Evolutionary conservation across 1,140 invertebrate genomes (phyloP).

Genomic region (Drosophila bifasciata): DNA sequence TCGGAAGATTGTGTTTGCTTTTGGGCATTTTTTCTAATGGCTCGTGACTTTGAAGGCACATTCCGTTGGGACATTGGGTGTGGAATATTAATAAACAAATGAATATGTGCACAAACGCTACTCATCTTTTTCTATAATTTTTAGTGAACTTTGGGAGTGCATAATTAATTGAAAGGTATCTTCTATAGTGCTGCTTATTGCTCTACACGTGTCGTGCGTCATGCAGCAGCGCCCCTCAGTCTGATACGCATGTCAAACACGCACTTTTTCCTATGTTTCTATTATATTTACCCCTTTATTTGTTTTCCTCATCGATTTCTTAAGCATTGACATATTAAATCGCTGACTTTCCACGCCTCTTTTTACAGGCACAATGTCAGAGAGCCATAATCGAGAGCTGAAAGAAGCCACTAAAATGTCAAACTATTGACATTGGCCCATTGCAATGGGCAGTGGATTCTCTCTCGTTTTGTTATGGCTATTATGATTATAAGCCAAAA

Average conservation of each 20-base stretch:
- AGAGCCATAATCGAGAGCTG: constrained; percentile 7
- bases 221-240: too few relatives aligned
- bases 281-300: not conserved
- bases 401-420: constrained; percentile 69
- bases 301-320: constrained; percentile 31
- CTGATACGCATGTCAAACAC: constrained; percentile 4
- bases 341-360: constrained; percentile 39
- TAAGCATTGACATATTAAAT: constrained; percentile 68
- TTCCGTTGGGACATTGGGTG: too few relatives aligned
- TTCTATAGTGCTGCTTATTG: too few relatives aligned
- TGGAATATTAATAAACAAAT: too few relatives aligned
- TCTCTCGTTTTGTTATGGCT: constrained; percentile 36
- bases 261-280: not conserved
- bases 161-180: too few relatives aligned
- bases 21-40: constrained; percentile 34
- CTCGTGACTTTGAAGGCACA: not conserved
- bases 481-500: constrained; percentile 68
- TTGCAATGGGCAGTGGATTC: constrained; percentile 32
- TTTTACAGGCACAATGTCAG: constrained; percentile 54
- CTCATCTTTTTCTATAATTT: too few relatives aligned
- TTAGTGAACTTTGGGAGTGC: too few relatives aligned
- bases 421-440: constrained; percentile 74
- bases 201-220: too few relatives aligned
- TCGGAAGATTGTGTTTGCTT: not conserved
- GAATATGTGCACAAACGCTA: too few relatives aligned